Evolutionary conservation across 2,888 invertebrate species (phyloP), one percentile per base, ranked within the genome.

Genomic region (Cerastis leucographa): DNA sequence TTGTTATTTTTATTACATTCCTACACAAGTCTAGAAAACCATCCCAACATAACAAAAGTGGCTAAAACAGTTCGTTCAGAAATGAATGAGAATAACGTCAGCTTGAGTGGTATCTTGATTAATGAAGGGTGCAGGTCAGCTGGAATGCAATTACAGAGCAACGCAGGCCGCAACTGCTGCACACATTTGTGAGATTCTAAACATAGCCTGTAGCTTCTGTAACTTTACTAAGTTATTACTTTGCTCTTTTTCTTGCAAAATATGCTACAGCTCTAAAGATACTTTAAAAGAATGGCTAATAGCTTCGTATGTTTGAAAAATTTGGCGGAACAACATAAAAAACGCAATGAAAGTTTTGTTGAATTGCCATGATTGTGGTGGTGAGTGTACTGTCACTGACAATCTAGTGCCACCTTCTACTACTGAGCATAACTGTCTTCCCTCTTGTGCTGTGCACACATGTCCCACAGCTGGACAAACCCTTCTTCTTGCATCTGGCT

Each of bases 131-230:
- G 51, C 84, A 74, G 81, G 74, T 72, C 74, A 84, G 81, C 40
- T 49, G 35, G 74, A 84, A 85, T 84, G 85, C 85, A 84, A 84
- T 84, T 85, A 81, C 40, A 19, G 73, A 84, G 35, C 66, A 17
- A 35, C 22, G 56, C 61, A 35, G 35, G 35, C 35, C 35, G 35
- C 35, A 70, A 29, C 40, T 12, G 12, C 71, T 54, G 74, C 74
- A 71, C 64, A 83, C 71, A 62, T 75, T 69, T 67, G 76, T 68
- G 59, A 42, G 35, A 64, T 74, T 54, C 73, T 65, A 59, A 56
- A 35, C 71, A 51, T 46, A 56, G 59, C 59, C 4, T 56, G 67
- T 25, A 54, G 71, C 73, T 22, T 69, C 59, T 19, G 59, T 72
- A 56, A 46, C 40, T 42, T n/a, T 35, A 35, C 42, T 17, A 56